Evolutionary conservation across 2,113 vertebrate species (phyloP).

Genomic region (Melanostigma gelatinosum): DNA sequence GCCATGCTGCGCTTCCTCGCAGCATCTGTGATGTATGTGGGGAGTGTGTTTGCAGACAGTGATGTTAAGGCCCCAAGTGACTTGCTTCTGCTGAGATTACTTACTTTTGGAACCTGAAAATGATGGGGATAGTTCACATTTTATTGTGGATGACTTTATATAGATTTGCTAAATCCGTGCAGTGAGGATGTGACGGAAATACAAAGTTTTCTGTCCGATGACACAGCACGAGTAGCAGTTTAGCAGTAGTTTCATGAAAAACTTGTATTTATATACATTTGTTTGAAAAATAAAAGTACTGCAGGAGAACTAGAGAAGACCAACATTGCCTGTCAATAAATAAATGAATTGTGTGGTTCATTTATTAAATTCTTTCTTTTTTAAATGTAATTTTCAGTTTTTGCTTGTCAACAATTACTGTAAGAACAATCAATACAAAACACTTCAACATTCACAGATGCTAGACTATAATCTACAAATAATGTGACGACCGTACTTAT

Average conservation of each 20-base stretch:
- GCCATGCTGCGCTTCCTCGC: conserved; percentile 87
- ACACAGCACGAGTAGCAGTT: background rate
- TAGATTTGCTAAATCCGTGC: background rate
- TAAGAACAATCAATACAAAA: background rate
- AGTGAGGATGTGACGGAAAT: background rate
- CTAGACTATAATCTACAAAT: background rate
- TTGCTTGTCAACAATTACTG: background rate
- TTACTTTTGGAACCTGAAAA: conserved; percentile 71
- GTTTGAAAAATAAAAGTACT: background rate
- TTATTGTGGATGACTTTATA: background rate
- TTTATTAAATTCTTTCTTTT: background rate
- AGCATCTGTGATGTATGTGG: conserved; percentile 91
- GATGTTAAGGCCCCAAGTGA: conserved; percentile 86
- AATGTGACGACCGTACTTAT: background rate
- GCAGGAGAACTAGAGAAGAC: background rate
- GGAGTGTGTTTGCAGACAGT: conserved; percentile 90
- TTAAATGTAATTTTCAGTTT: background rate
- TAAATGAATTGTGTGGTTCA: background rate
- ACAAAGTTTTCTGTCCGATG: background rate
- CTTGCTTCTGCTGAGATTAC: conserved; percentile 80
- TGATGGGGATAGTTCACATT: background rate
- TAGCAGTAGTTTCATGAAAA: background rate
- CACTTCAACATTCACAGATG: background rate
- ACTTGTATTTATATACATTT: background rate
- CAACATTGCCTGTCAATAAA: background rate